Evolutionary conservation across 2,888 invertebrate genomes (phyloP).

Genomic region (Hartigia nigra): DNA sequence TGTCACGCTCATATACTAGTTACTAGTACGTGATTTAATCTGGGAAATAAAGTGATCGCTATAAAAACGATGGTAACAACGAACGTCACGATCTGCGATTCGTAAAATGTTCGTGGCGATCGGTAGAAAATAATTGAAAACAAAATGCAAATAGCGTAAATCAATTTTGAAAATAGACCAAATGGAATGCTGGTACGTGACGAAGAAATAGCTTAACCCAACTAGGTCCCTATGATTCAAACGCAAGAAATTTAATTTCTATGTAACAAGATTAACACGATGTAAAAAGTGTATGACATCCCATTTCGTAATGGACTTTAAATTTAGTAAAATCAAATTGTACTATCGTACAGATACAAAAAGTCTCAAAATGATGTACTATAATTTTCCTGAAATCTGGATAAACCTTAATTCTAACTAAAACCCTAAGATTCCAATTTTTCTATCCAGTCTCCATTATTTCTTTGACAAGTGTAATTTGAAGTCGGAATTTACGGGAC

Average conservation of each 20-base stretch:
- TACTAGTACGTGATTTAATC: not conserved
- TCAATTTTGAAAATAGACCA: not conserved
- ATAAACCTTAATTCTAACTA: not conserved
- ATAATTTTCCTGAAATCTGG: not conserved
- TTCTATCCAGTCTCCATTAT: not conserved
- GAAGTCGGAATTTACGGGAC: not conserved
- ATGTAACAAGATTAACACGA: not conserved
- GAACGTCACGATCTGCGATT: not conserved
- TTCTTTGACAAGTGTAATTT: not conserved
- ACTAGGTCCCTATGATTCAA: not conserved
- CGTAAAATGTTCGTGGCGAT: not conserved
- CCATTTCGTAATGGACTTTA: not conserved
- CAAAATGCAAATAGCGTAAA: not conserved
- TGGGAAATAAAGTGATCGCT: not conserved
- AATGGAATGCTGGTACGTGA: not conserved
- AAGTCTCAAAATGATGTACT: not conserved
- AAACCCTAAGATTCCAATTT: not conserved
- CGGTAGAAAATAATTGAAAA: not conserved
- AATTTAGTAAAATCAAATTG: not conserved
- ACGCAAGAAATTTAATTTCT: not conserved
- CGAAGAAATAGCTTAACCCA: not conserved
- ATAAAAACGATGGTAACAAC: not conserved
- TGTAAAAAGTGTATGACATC: not conserved
- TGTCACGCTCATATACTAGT: not conserved
- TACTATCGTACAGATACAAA: not conserved